These are phyloP conservation scores for Sturmia bella DNA, from an alignment of 2,888 invertebrate species.

Conservation along the genomic window DNA sequence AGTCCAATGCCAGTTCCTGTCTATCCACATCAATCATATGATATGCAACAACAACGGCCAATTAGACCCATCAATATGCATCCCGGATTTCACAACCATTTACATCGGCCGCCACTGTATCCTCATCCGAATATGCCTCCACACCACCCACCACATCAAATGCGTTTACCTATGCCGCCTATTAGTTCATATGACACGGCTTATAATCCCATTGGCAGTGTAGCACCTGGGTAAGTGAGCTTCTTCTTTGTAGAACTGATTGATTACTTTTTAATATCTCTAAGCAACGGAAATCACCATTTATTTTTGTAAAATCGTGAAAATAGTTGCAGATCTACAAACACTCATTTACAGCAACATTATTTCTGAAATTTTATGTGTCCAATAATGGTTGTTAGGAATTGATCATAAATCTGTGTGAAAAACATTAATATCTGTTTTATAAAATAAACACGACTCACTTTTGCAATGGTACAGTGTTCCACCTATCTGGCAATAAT, in stretches of 20 bases:
- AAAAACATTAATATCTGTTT: conserved; percentile 11
- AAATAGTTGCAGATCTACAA: conserved; percentile 9
- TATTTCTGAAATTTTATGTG: conserved; percentile 14
- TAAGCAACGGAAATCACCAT: conserved; percentile 36
- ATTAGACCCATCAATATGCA: conserved; percentile 65
- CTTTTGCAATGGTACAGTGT: conserved; percentile 37
- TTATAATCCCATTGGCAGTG: conserved; percentile 65
- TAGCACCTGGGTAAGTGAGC: conserved; percentile 69
- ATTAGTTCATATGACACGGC: conserved; percentile 59
- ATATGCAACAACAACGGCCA: conserved; percentile 63
- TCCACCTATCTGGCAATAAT: conserved; percentile 8
- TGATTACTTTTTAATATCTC: conserved; percentile 54
- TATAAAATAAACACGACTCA: neutral
- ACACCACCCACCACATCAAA: conserved; percentile 64
- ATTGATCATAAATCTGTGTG: neutral
- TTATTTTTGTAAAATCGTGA: conserved; percentile 17
- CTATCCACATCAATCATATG: conserved; percentile 55
- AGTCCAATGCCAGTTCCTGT: conserved; percentile 49
- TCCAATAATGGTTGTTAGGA: conserved; percentile 20
- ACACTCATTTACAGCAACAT: neutral
- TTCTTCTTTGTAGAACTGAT: conserved; percentile 63
- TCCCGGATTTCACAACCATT: conserved; percentile 61
- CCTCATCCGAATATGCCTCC: conserved; percentile 69
- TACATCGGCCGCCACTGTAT: conserved; percentile 65
- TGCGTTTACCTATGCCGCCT: conserved; percentile 64